Evolutionary conservation across 2,113 vertebrate species (phyloP).

Genomic region (Gasterosteus nipponicus): DNA sequence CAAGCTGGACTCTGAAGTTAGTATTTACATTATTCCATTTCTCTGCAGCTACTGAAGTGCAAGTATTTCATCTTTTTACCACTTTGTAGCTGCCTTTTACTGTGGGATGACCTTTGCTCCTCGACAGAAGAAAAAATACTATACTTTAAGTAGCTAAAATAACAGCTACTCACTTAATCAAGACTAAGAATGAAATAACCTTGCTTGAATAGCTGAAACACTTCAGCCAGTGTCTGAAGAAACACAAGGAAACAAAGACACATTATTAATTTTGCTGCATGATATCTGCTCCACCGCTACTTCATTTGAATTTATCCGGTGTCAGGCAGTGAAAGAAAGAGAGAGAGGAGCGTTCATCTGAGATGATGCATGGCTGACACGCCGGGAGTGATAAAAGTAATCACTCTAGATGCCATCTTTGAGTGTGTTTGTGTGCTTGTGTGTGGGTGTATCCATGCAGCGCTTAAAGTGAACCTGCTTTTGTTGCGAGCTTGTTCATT

Average conservation of each 20-base stretch:
- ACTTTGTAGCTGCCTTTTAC: not conserved
- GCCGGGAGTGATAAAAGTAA: slow-evolving; percentile 75
- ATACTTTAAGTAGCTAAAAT: not conserved
- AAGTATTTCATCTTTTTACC: not conserved
- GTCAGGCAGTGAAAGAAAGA: slow-evolving; percentile 64
- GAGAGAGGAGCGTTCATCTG: slow-evolving; percentile 65
- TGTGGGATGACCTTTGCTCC: slow-evolving; percentile 23
- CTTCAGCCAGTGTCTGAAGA: slow-evolving; percentile 19
- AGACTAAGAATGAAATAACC: slow-evolving; percentile 8
- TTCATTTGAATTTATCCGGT: slow-evolving; percentile 80
- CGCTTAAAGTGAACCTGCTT: slow-evolving; percentile 30
- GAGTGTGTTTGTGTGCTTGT: slow-evolving; percentile 35
- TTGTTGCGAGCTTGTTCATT: slow-evolving; percentile 27
- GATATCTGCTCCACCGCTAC: slow-evolving; percentile 70
- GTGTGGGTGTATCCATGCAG: slow-evolving; percentile 47
- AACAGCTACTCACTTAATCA: slow-evolving; percentile 16
- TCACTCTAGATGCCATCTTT: slow-evolving; percentile 71
- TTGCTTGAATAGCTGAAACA: slow-evolving; percentile 11
- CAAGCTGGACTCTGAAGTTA: slow-evolving; percentile 8
- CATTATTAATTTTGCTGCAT: slow-evolving; percentile 70
- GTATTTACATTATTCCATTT: not conserved
- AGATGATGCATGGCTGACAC: slow-evolving; percentile 74
- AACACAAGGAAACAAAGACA: slow-evolving; percentile 62
- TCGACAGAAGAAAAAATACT: not conserved
- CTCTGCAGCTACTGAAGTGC: not conserved